phyloP scores from a whole-genome alignment of 2,888 invertebrate genomes.

The Erebia epiphron region DNA sequence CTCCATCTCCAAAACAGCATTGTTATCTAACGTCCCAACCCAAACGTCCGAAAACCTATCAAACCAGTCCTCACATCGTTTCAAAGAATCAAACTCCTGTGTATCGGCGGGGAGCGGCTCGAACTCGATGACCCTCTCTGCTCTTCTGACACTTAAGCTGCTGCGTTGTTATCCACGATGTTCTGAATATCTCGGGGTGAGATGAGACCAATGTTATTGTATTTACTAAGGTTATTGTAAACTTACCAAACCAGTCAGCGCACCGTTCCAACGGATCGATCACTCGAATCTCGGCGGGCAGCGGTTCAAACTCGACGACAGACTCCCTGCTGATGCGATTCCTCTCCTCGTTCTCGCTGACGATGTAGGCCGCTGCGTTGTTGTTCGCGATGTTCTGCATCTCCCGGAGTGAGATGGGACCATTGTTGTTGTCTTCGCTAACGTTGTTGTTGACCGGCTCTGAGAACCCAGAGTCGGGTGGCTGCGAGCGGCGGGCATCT shows the following conservation, averaged over 20 bases:
- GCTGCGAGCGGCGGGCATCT: constrained; percentile 67
- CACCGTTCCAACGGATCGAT: constrained; percentile 70
- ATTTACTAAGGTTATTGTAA: constrained; percentile 68
- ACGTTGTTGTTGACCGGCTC: constrained; percentile 76
- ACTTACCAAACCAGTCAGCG: constrained; percentile 77
- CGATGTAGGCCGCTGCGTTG: constrained; percentile 79
- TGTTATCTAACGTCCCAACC: too few species aligned
- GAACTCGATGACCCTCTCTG: constrained; percentile 77
- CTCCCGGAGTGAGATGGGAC: constrained; percentile 80
- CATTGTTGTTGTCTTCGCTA: constrained; percentile 82
- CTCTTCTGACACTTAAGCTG: constrained; percentile 45
- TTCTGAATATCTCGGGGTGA: constrained; percentile 82
- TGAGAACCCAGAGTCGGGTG: constrained; percentile 73
- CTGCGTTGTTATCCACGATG: constrained; percentile 79
- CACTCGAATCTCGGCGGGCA: constrained; percentile 62
- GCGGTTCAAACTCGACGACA: constrained; percentile 73
- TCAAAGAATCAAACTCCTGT: constrained; percentile 64
- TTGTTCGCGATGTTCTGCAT: constrained; percentile 83
- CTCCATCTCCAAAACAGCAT: too few species aligned
- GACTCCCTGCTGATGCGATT: constrained; percentile 72
- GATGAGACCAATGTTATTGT: too few species aligned
- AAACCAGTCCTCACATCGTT: constrained; percentile 74
- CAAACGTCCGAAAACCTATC: constrained; percentile 53
- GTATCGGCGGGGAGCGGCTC: constrained; percentile 68
- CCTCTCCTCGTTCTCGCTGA: constrained; percentile 77